phyloP scores from a whole-genome alignment of 2,888 invertebrate species.

The Neoitamus cyanurus region DNA sequence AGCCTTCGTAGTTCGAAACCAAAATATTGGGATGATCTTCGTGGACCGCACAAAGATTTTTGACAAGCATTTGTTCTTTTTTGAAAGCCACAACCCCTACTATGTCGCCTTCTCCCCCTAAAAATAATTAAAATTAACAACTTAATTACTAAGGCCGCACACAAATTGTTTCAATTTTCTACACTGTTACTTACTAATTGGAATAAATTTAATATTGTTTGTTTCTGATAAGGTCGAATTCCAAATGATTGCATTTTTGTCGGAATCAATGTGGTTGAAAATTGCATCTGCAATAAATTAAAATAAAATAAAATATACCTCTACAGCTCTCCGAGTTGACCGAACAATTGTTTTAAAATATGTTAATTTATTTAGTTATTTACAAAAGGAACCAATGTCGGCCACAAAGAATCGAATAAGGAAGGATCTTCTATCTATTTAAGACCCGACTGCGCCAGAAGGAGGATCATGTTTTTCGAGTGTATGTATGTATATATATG shows the following conservation, averaged over 20 bases:
- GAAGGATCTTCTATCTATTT: no score
- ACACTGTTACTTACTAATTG: neutral
- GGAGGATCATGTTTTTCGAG: no score
- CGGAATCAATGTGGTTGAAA: neutral
- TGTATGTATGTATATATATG: no score
- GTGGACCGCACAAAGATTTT: neutral
- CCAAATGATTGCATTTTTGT: neutral
- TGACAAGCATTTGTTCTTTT: constrained; percentile 67
- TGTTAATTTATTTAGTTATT: no score
- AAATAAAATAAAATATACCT: neutral
- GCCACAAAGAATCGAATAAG: no score
- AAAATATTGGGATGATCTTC: constrained; percentile 59
- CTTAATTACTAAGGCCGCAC: no score
- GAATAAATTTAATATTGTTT: neutral
- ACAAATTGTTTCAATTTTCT: no score
- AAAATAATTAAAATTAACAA: neutral
- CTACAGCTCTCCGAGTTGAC: no score
- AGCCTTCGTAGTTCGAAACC: neutral
- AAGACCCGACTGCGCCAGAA: no score
- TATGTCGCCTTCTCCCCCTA: constrained; percentile 58
- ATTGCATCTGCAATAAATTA: neutral
- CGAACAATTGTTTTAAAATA: no score
- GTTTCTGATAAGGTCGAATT: neutral
- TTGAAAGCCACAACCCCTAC: constrained; percentile 71
- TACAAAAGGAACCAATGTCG: no score